Evolutionary conservation across 2,113 vertebrate genomes (phyloP), one percentile per base, ranked within the genome.

Genomic region (Ceyx melanurus): DNA sequence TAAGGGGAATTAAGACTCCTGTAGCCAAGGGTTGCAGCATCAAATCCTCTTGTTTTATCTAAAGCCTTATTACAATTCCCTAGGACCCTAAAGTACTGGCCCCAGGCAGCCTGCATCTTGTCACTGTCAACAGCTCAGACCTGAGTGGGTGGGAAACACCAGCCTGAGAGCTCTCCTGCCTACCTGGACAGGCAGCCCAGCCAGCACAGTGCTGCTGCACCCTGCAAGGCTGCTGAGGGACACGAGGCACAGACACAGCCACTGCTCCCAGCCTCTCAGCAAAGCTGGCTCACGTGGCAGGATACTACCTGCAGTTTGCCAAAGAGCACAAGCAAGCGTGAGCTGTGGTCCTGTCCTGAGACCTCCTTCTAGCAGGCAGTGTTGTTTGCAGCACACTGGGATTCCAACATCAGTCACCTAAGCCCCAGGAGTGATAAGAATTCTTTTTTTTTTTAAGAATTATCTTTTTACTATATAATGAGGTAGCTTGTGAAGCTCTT

Each of bases 11-110:
- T 90, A 71, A 86, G 61, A 82, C 43, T 88, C 26, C 45, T 54
- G 43, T 79, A 92, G 53, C 62, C 48, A 79, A 79, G 75, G 48
- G 75, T 43, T 92, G 71, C 87, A 86, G 33, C 71, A 71, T 90
- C 51, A 92, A 94, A 90, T 88, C 87, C 51, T 92, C 62, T 86
- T 93, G 78, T 82, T 91, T 87, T 78, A 82, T 74, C 65, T 82
- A 61, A 87, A 91, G 66, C 78, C 51, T 74, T 74, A 71, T 67
- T 94, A 91, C 73, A 94, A 87, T 71, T 89, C 46, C 51, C 70
- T 42, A 11, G 82, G 20, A 84, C 43, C 29, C 42, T 81, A 45
- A 87, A 71, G 65, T 0, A 0, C 50, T 66, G 74, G 42, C 57
- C 29, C n/a, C 23, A 37, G 15, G 29, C 17, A 5, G 40, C 40